Conservation (phyloP, 2,113 vertebrate species). For the Pagrus major region DNA sequence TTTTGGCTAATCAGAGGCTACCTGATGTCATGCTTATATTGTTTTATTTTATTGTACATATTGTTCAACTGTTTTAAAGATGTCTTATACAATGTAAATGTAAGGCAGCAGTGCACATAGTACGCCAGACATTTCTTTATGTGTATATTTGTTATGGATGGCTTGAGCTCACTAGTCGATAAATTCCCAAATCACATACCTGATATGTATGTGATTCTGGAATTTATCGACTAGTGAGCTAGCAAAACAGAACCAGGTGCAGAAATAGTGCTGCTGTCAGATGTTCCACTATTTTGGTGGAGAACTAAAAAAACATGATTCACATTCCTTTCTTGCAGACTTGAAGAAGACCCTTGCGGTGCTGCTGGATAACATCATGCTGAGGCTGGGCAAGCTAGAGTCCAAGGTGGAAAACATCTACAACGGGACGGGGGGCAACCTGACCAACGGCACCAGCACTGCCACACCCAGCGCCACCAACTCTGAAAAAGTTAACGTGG, state of each 20-base stretch:
- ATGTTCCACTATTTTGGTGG: not conserved
- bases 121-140: not conserved
- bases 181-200: too few species aligned
- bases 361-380: constrained; percentile 97
- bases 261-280: not conserved
- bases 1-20: too few species aligned
- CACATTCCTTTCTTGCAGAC: constrained; percentile 81
- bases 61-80: not conserved
- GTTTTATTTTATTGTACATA: too few species aligned
- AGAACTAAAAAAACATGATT: not conserved
- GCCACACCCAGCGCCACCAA: constrained; percentile 86
- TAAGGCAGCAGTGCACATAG: not conserved
- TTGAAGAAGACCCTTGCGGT: constrained; percentile 98
- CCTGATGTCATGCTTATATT: not conserved
- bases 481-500: constrained; percentile 95
- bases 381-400: constrained; percentile 95
- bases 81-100: not conserved
- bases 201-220: not conserved
- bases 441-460: constrained; percentile 90
- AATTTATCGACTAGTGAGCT: not conserved
- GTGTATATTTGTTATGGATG: not conserved
- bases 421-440: constrained; percentile 92
- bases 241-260: not conserved
- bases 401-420: constrained; percentile 96
- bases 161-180: too few species aligned